Conservation (phyloP, 2,113 vertebrate species). For the Gymnogyps californianus region DNA sequence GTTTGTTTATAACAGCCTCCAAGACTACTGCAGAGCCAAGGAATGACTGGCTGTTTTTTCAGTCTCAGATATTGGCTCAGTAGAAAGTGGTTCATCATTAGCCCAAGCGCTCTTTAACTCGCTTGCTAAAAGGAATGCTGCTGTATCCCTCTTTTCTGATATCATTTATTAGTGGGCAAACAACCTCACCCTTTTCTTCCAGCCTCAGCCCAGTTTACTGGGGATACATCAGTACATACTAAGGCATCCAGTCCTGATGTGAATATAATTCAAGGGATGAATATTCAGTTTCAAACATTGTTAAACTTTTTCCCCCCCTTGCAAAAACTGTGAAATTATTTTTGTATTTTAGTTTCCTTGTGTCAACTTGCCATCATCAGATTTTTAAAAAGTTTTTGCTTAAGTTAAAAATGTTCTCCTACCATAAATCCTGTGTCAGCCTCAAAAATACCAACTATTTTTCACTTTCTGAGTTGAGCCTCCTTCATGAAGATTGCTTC, state of each 20-base stretch:
- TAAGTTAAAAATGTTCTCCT: neutral
- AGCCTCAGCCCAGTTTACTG: neutral
- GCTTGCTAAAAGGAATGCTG: neutral
- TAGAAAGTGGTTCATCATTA: neutral
- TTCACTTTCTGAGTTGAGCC: neutral
- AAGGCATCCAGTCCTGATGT: neutral
- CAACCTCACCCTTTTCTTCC: neutral
- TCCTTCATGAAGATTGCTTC: neutral
- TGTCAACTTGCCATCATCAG: neutral
- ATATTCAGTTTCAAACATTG: neutral
- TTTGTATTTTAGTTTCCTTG: neutral
- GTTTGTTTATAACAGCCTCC: slow-evolving; percentile 23
- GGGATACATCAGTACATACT: neutral
- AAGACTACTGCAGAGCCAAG: slow-evolving; percentile 16
- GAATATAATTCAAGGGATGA: neutral
- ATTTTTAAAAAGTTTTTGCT: neutral
- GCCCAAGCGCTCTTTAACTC: neutral
- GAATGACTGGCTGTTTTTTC: slow-evolving; percentile 10
- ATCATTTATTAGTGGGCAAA: neutral
- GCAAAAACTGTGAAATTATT: neutral
- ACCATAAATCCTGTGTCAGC: neutral
- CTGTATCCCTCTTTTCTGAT: neutral
- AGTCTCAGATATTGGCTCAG: neutral
- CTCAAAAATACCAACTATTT: neutral
- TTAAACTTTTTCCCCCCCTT: neutral